Conservation (phyloP, 2,113 vertebrate genomes). For the Tetraodon nigroviridis region DNA sequence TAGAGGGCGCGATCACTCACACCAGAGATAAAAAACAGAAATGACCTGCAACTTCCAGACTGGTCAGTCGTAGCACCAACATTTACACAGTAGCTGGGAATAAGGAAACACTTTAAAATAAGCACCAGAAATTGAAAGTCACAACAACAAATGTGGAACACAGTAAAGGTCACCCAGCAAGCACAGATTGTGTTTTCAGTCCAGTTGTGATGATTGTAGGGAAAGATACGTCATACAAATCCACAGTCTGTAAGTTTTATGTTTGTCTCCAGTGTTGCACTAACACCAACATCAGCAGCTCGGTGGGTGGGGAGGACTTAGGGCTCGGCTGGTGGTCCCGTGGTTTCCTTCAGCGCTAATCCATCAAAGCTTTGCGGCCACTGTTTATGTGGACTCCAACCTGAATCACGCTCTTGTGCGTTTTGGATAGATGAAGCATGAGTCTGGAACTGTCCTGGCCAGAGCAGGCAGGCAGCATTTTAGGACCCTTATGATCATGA, state of each 20-base stretch:
- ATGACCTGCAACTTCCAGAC: conserved; percentile 8
- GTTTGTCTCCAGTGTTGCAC: conserved; percentile 21
- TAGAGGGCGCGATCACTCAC: conserved; percentile 32
- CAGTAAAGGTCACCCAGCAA: conserved; percentile 27
- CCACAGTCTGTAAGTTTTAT: conserved; percentile 16
- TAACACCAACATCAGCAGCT: conserved; percentile 26
- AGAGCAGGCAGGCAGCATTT: conserved; percentile 23
- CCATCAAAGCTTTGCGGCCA: conserved; percentile 24
- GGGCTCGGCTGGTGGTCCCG: conserved; percentile 45
- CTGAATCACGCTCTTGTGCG: too few relatives aligned
- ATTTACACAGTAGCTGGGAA: conserved; percentile 36
- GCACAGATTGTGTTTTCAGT: conserved; percentile 25
- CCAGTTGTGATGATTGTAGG: too few relatives aligned
- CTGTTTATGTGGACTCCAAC: conserved; percentile 1
- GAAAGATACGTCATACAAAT: neutral
- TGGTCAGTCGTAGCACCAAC: conserved; percentile 43
- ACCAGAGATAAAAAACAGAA: conserved; percentile 11
- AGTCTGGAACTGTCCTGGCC: neutral
- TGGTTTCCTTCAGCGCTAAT: conserved; percentile 13
- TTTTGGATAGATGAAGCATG: too few relatives aligned
- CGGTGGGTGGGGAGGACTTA: conserved; percentile 6
- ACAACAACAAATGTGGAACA: conserved; percentile 14
- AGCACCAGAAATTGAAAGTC: conserved; percentile 27
- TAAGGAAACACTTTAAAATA: conserved; percentile 36
- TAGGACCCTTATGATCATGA: conserved; percentile 15